Base-by-base conservation (phyloP, 1,140 invertebrate genomes). In the Papilio machaon region DNA sequence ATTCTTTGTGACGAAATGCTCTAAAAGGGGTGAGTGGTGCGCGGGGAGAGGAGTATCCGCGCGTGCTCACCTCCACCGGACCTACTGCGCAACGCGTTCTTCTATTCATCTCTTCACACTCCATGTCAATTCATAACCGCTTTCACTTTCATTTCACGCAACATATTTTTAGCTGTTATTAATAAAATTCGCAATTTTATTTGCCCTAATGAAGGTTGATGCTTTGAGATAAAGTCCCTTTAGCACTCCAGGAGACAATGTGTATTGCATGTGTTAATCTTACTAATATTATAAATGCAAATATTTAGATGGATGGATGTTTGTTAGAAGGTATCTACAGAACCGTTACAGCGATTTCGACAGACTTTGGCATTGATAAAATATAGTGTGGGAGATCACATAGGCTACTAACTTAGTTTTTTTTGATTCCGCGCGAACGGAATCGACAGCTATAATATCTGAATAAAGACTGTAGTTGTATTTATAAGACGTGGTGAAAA, bases 31-130 rank as follows among this genome's bases (percentile, higher is more conserved):
- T 77, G 80, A 64, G 82, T 79, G 73, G 84, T 84, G 83, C 82
- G 80, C 81, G 81, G 79, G 80, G 82, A 81, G 81, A 83, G 82
- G 84, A 85, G 79, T 83, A 83, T 79, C 73, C 76, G 82, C 74
- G 81, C 79, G 79, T 85, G 82, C 78, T 78, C 75, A 49, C 15
- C 58, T 30, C 73, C 64, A 73, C 79, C 80, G 67, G 78, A 80
- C 80, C 83, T 86, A 87, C 85, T 89, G 89, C 89, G 88, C 89
- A 90, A 64, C 82, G 80, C 82, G 82, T 49, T 80, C 81, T 47
- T 19, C 35, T 79, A 82, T 76, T 75, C 73, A 76, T n/a, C 73
- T 19, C 73, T 75, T 73, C 52, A 38, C 77, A 54, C 43, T 80
- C 73, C 17, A 64, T 80, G 35, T 43, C 60, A 47, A 60, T 75